phyloP scores from a whole-genome alignment of 2,797 vertebrate species.

The Phataginus tetradactyla region DNA sequence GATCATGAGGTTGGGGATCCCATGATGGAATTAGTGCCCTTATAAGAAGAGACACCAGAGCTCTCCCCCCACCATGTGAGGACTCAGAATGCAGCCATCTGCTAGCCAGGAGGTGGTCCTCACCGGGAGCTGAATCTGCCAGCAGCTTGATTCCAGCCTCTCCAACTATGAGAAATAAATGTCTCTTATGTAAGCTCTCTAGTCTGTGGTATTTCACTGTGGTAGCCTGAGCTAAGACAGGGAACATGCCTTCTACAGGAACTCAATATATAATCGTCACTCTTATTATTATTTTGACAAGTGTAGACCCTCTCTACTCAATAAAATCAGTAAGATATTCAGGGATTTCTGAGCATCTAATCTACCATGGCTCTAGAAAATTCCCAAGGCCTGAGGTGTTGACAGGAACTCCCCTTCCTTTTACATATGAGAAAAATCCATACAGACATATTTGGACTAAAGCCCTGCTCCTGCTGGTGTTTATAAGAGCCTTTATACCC shows the following conservation, averaged over 20 bases:
- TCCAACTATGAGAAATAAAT: not conserved
- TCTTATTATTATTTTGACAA: conserved; percentile 9
- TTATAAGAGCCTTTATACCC: not conserved
- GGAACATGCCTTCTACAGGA: not conserved
- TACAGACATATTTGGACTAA: not conserved
- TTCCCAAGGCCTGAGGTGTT: not conserved
- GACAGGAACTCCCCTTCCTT: not conserved
- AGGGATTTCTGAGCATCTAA: not conserved
- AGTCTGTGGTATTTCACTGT: not conserved
- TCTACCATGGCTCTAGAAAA: not conserved
- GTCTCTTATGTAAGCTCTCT: not conserved
- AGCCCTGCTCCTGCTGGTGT: not conserved
- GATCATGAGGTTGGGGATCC: not conserved
- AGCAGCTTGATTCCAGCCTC: not conserved
- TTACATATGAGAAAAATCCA: not conserved
- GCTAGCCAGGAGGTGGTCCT: not conserved
- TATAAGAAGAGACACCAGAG: not conserved
- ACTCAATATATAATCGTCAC: not conserved
- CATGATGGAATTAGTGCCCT: not conserved
- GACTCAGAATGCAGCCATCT: not conserved
- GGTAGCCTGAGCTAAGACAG: not conserved
- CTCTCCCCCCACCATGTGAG: not conserved
- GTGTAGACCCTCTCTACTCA: not conserved
- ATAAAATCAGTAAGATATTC: not conserved
- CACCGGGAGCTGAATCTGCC: not conserved